Evolutionary conservation across 2,888 invertebrate species (phyloP).

Genomic region (Dolichopus griseipennis): DNA sequence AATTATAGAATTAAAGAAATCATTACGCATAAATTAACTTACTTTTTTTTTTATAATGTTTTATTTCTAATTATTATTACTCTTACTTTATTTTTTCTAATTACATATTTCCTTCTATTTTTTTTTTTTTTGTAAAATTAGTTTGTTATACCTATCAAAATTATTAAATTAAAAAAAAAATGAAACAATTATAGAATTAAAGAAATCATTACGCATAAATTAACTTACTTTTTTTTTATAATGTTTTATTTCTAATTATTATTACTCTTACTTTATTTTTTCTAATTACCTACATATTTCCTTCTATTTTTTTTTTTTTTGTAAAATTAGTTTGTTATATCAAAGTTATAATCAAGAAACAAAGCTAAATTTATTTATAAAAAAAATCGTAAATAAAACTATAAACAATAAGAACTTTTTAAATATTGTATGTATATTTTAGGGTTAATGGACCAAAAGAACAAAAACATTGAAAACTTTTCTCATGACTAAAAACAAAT

Average conservation of each 20-base stretch:
- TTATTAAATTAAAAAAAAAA: too few species aligned
- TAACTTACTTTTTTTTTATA: not conserved
- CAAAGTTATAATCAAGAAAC: not conserved
- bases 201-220: not conserved
- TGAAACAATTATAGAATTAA: not conserved
- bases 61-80: not conserved
- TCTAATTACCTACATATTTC: not conserved
- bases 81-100: not conserved
- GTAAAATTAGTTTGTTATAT: not conserved
- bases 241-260: not conserved
- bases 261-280: not conserved
- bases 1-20: not conserved
- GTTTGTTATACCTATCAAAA: too few species aligned
- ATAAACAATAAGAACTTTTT: not conserved
- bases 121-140: not conserved
- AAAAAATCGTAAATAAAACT: not conserved
- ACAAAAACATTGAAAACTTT: not conserved
- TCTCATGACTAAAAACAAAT: not conserved
- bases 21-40: constrained; percentile 1
- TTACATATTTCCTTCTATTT: not conserved
- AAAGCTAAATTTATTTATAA: not conserved
- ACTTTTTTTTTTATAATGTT: not conserved
- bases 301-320: not conserved
- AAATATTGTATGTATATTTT: not conserved
- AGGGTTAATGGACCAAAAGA: not conserved